Evolutionary conservation across 2,797 vertebrate species (phyloP).

Genomic region (Sphenopsis melanotis): DNA sequence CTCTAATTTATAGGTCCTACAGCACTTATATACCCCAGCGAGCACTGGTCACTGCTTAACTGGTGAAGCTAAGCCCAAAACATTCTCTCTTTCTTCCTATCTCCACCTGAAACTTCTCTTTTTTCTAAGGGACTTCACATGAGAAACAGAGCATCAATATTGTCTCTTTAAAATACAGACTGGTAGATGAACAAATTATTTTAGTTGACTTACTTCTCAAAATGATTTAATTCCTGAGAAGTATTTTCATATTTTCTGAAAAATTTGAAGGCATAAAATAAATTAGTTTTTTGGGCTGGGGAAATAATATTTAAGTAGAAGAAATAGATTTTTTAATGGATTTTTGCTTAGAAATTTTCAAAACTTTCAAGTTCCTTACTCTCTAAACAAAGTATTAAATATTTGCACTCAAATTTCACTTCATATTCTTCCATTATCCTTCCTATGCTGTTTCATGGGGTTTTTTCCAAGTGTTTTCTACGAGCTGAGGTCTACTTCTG

Average conservation of each 20-base stretch:
- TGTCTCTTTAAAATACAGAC: background rate
- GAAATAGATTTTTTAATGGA: background rate
- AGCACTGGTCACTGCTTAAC: background rate
- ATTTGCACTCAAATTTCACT: background rate
- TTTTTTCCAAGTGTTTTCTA: background rate
- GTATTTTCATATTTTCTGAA: background rate
- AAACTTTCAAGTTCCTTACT: background rate
- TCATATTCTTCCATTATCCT: background rate
- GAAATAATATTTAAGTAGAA: background rate
- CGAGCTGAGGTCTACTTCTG: background rate
- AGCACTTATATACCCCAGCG: background rate
- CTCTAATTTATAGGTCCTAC: background rate
- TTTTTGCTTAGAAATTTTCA: background rate
- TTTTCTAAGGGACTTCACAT: background rate
- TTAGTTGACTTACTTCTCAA: background rate
- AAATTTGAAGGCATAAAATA: background rate
- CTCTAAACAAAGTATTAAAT: background rate
- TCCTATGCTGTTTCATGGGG: rapidly evolving
- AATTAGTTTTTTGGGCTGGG: background rate
- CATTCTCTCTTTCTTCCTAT: background rate
- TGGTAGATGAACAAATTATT: background rate
- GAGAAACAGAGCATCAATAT: background rate
- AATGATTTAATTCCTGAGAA: background rate
- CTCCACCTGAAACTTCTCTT: background rate
- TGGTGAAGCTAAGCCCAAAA: background rate